phyloP scores from a whole-genome alignment of 2,113 vertebrate species.

The Ammodytes marinus region DNA sequence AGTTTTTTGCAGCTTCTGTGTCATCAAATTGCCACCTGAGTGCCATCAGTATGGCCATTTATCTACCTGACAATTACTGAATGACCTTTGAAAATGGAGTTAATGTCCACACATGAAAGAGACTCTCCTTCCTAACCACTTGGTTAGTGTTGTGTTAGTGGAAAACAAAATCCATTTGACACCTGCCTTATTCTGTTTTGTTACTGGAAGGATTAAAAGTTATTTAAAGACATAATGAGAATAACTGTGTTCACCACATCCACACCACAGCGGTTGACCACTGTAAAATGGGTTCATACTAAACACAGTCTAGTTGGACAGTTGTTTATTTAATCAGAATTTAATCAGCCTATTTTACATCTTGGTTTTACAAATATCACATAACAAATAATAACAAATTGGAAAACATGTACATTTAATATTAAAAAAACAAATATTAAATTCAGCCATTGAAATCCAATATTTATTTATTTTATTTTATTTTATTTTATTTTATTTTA shows the following conservation, averaged over 20 bases:
- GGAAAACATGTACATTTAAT: background rate
- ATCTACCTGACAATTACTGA: constrained; percentile 47
- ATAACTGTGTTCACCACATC: background rate
- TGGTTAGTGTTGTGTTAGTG: background rate
- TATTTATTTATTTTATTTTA: no score
- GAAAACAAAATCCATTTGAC: background rate
- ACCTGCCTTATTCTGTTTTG: background rate
- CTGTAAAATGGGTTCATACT: no score
- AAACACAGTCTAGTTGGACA: background rate
- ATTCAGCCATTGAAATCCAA: background rate
- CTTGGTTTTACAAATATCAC: background rate
- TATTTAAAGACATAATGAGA: background rate
- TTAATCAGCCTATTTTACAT: background rate
- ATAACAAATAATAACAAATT: background rate
- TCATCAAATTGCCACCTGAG: constrained; percentile 22
- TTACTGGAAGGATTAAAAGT: background rate
- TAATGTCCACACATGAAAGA: constrained; percentile 13
- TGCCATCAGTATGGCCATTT: constrained; percentile 24
- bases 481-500: no score
- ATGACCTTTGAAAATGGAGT: constrained; percentile 42
- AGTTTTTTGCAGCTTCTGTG: constrained; percentile 30
- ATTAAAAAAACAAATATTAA: background rate
- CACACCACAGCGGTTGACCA: no score
- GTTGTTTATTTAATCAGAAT: no score
- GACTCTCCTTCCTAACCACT: constrained; percentile 3